Evolutionary conservation across 2,888 invertebrate species (phyloP), one percentile per base, ranked within the genome.

Genomic region (Nymphalis c-album): DNA sequence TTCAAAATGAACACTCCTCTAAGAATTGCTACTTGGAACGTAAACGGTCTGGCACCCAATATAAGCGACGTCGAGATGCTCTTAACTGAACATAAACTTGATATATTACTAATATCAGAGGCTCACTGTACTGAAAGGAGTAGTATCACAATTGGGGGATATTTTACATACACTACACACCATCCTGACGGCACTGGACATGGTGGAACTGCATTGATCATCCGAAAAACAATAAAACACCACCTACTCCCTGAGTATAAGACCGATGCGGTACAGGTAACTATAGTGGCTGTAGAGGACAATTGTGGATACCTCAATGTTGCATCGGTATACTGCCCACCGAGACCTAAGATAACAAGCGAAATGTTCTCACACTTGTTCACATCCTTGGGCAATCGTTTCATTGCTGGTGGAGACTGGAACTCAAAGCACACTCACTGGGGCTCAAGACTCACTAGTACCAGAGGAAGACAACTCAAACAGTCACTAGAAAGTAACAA

Each of bases 381-480:
- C 35, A 31, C 35, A 31, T 58, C 47, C 1, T 66, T 71, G 18
- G 72, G 69, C 13, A 20, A 7, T 13, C 53, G 71, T 2, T 73
- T 72, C 22, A 26, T 73, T 8, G 68, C 59, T 2, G 73, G 71
- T 17, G 71, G 72, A 2, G 73, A 73, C 35, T 70, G 69, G 63
- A 72, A 73, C 46, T 69, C 70, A 17, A 73, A 73, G 20, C 68
- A 73, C 20, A 26, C 35, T 1, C 46, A 60, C 50, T 72, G 73
- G 69, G 70, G 64, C 0, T 71, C 70, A 0, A 67, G 75, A 59
- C 51, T 75, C 13, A 71, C 35, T 4, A 70, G 53, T 7, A 72
- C 74, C 13, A 68, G 75, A 48, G 74, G 75, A 1, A 69, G 75
- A 60, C 64, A 74, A 53, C 64, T 76, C 1, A 74, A 74, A 26